These are phyloP conservation scores for Myrmecophaga tridactyla DNA, from an alignment of 2,113 vertebrate genomes.

Conservation along the genomic window DNA sequence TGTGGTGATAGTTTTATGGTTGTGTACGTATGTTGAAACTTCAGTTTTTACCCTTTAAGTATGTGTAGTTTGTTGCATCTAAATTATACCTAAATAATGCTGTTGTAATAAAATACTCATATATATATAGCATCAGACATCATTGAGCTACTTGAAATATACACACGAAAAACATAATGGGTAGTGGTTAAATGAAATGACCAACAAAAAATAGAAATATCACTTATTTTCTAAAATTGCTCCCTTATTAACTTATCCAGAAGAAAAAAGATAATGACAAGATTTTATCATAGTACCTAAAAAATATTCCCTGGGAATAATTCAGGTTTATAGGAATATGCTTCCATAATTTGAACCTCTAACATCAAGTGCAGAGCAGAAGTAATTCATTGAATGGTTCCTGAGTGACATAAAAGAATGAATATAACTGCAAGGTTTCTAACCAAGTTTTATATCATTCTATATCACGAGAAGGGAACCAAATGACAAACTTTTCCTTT, in stretches of 20 bases:
- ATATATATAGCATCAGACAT: not conserved
- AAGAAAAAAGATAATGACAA: not conserved
- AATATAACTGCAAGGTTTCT: not conserved
- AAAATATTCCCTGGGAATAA: not conserved
- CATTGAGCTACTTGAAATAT: not conserved
- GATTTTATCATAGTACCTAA: not conserved
- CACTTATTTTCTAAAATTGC: not conserved
- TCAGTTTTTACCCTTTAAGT: not conserved
- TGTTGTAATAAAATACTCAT: not conserved
- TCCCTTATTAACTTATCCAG: not conserved
- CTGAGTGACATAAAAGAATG: not conserved
- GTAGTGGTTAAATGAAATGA: not conserved
- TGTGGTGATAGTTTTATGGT: not conserved
- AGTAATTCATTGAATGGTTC: not conserved
- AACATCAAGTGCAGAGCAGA: not conserved
- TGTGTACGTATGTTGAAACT: not conserved
- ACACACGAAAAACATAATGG: not conserved
- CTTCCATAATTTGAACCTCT: not conserved
- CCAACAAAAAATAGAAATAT: not conserved
- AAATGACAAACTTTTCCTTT: not conserved
- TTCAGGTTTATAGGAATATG: not conserved
- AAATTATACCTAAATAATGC: not conserved
- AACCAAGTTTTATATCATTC: not conserved
- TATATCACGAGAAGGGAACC: not conserved
- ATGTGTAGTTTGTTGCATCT: not conserved